Percentiles rank a stretch among this genome's conserved stretches.
Evolutionary conservation across 2,888 invertebrate genomes (phyloP).

Genomic region (Drosophila merina): DNA sequence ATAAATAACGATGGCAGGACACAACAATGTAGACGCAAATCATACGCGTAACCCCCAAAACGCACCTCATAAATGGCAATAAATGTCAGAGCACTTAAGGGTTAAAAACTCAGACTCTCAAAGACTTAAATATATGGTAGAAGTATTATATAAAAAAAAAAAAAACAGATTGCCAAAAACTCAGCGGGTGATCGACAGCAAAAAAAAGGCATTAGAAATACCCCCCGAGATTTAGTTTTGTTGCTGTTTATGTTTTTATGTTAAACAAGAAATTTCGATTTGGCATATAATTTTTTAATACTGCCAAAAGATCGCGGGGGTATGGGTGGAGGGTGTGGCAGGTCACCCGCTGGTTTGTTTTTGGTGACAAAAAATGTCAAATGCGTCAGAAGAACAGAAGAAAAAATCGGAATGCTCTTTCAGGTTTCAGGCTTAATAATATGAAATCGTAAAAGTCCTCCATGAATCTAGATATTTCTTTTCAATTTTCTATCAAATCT

Average conservation of each 20-base stretch:
- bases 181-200: conserved; percentile 30
- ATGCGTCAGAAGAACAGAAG: conserved; percentile 53
- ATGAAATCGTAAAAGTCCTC: background rate
- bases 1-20: conserved; percentile 67
- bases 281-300: conserved; percentile 80
- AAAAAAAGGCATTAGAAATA: conserved; percentile 64
- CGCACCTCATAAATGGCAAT: conserved; percentile 78
- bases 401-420: background rate
- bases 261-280: conserved; percentile 81
- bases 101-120: conserved; percentile 53
- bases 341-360: conserved; percentile 69
- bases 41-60: conserved; percentile 75
- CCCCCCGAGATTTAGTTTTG: conserved; percentile 43
- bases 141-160: conserved; percentile 34
- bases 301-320: conserved; percentile 5
- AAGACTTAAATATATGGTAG: conserved; percentile 13
- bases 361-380: conserved; percentile 80
- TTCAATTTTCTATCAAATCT: conserved; percentile 5
- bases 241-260: conserved; percentile 76
- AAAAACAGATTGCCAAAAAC: conserved; percentile 16
- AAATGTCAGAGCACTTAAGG: conserved; percentile 75
- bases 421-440: too few species aligned
- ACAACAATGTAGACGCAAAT: conserved; percentile 48
- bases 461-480: background rate
- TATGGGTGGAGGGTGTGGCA: conserved; percentile 6